Base-by-base conservation (phyloP, 2,797 vertebrate genomes). In the Novumbra hubbsi region DNA sequence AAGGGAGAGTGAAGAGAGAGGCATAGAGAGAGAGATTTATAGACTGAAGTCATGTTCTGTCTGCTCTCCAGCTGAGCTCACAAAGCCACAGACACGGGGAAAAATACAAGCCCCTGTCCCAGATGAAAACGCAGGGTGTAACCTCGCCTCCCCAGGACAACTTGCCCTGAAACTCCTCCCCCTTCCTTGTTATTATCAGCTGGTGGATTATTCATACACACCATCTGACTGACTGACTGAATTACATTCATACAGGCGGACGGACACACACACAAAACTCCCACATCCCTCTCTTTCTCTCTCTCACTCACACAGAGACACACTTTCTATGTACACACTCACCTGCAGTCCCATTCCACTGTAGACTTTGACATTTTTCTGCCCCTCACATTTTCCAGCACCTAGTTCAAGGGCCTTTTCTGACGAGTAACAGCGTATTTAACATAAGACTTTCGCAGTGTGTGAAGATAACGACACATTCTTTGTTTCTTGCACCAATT, bases 1-100 rank as follows among this genome's bases (percentile, higher is more conserved):
- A 67, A 8, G 38, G 4, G 21, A 16, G 21, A 21, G 63, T 7
- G 5, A 52, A 19, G 50, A 30, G 72, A 19, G 45, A 19, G 24
- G 24, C 8, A 11, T 7, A 21, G 52, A 73, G 65, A 74, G 24
- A 57, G 27, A 67, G 19, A 24, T 41, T 66, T 45, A 45, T 45
- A 45, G 41, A 45, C 41, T 45, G 41, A 45, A 87, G 84, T 89
- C 78, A 83, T 87, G 88, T 90, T 89, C 81, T 85, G 87, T 87
- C 83, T 88, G 85, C 83, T 81, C 71, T 89, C 87, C 87, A 91
- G 87, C 87, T 88, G 88, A 87, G 86, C 83, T 85, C 85, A 83
- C 80, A 82, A 81, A 90, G 83, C 79, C 70, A 72, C 81, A 63
- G 45, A 82, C 80, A 55, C 50, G 41, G 76, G 76, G 71, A 84